Evolutionary conservation across 2,113 vertebrate species (phyloP).

Genomic region (Lampris incognitus): DNA sequence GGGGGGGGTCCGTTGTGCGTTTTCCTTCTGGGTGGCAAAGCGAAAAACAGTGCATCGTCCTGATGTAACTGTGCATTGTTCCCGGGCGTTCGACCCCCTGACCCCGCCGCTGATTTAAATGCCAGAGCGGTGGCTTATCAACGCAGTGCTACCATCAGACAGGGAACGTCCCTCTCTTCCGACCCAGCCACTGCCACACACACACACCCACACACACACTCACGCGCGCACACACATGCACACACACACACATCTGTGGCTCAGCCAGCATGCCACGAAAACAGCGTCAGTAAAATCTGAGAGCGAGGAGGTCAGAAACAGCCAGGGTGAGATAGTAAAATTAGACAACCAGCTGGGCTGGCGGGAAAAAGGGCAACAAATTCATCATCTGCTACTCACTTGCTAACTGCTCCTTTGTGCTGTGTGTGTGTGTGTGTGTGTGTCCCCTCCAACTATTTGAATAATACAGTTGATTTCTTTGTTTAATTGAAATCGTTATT

Average conservation of each 20-base stretch:
- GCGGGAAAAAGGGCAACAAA: no score
- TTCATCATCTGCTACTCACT: no score
- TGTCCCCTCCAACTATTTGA: no score
- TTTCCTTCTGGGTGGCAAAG: slow-evolving; percentile 15
- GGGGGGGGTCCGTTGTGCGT: slow-evolving; percentile 4
- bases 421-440: no score
- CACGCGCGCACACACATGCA: no score
- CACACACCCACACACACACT: no score
- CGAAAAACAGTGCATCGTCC: slow-evolving; percentile 18
- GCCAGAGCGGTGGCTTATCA: slow-evolving; percentile 58
- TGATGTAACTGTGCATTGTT: slow-evolving; percentile 52
- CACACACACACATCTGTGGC: not conserved
- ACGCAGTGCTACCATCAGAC: slow-evolving; percentile 30
- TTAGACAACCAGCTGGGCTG: slow-evolving; percentile 4
- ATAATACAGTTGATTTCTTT: no score
- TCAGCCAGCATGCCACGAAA: slow-evolving; percentile 48
- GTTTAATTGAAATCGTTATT: no score
- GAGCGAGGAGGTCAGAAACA: slow-evolving; percentile 44
- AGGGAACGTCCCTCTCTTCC: slow-evolving; percentile 17
- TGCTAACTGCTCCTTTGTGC: no score
- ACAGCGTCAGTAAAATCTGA: slow-evolving; percentile 38
- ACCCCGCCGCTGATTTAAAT: slow-evolving; percentile 70
- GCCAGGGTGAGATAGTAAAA: slow-evolving; percentile 6
- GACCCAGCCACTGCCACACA: slow-evolving; percentile 2
- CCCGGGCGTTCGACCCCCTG: slow-evolving; percentile 53